Percentiles rank a stretch among this genome's conserved stretches.
Conservation (phyloP, 2,113 vertebrate genomes). For the Aphyosemion australe region DNA sequence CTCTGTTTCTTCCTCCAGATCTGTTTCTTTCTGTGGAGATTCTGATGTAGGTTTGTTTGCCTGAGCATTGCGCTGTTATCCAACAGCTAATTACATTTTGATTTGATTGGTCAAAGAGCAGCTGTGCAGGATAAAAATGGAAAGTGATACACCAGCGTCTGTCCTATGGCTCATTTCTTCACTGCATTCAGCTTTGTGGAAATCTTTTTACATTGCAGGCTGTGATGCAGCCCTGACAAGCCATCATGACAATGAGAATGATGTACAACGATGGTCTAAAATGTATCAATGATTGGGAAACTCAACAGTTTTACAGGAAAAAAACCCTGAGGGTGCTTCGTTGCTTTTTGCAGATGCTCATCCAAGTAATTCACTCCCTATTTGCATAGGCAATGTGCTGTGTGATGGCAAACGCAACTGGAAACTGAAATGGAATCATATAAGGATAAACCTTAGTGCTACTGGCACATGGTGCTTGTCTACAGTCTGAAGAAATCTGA, state of each 20-base stretch:
- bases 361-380: too few species aligned
- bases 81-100: conserved; percentile 13
- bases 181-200: background rate
- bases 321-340: too few species aligned
- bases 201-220: background rate
- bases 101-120: conserved; percentile 15
- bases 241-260: background rate
- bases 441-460: too few species aligned
- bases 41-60: conserved; percentile 4
- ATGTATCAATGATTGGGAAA: background rate
- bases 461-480: too few species aligned
- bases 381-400: too few species aligned
- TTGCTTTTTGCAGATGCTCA: too few species aligned
- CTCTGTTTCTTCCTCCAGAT: conserved; percentile 22
- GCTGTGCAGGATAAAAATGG: background rate
- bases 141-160: background rate
- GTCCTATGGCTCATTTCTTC: conserved; percentile 1
- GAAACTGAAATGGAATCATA: too few species aligned
- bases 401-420: too few species aligned
- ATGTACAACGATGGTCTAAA: background rate
- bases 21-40: conserved; percentile 9
- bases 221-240: background rate
- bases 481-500: too few species aligned
- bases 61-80: background rate
- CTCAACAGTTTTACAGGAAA: background rate